Evolutionary conservation across 2,888 invertebrate species (phyloP).

Genomic region (Protodeltote pygarga): DNA sequence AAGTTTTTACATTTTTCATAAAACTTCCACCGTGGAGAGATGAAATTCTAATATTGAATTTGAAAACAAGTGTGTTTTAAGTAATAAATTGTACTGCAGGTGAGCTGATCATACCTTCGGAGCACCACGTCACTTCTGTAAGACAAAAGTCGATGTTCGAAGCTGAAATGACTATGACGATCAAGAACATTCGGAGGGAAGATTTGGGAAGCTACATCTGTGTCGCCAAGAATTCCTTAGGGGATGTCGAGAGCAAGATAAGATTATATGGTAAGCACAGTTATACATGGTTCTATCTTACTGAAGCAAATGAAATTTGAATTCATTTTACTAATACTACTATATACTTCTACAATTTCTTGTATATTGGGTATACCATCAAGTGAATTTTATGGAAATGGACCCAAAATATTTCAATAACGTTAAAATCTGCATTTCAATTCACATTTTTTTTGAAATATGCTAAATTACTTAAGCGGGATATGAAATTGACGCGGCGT

Average conservation of each 20-base stretch:
- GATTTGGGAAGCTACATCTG: slow-evolving; percentile 95
- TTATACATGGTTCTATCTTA: neutral
- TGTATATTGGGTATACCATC: too few relatives aligned
- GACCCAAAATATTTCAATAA: slow-evolving; percentile 31
- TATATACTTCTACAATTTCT: too few relatives aligned
- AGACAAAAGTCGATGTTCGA: slow-evolving; percentile 92
- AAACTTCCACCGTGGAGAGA: slow-evolving; percentile 78
- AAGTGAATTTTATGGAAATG: too few relatives aligned
- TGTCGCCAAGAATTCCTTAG: slow-evolving; percentile 94
- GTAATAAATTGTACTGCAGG: slow-evolving; percentile 86
- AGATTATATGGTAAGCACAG: slow-evolving; percentile 92
- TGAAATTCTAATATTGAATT: slow-evolving; percentile 86
- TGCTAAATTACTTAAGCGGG: slow-evolving; percentile 31
- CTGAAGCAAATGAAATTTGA: too few relatives aligned
- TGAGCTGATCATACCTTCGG: slow-evolving; percentile 94
- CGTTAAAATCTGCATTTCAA: slow-evolving; percentile 40
- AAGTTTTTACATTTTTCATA: slow-evolving; percentile 86
- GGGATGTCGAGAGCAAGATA: slow-evolving; percentile 96
- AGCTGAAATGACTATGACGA: slow-evolving; percentile 93
- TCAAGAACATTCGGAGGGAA: slow-evolving; percentile 91
- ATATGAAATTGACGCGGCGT: slow-evolving; percentile 19
- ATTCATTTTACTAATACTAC: neutral
- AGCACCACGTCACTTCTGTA: slow-evolving; percentile 92
- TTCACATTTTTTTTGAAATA: slow-evolving; percentile 32
- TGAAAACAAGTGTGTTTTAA: slow-evolving; percentile 79